Evolutionary conservation across 1,140 invertebrate genomes (phyloP), one percentile per base, ranked within the genome.

Genomic region (Tribolium madens): DNA sequence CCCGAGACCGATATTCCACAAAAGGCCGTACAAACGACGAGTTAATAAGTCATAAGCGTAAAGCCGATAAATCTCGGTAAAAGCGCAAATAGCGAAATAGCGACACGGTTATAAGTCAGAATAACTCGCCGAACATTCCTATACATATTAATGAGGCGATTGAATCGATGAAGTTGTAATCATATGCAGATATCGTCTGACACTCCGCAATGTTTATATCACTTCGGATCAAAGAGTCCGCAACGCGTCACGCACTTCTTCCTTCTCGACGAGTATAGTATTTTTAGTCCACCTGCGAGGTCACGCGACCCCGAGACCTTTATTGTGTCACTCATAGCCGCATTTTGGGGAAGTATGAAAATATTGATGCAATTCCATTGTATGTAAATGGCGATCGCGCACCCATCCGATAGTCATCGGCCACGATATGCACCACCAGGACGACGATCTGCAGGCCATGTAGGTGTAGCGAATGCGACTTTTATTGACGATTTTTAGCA

Each of bases 181-280:
- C 79, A 80, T 81, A 79, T 78, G 76, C 80, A 75, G 76, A 80
- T 81, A 78, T 68, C 33, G 53, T 18, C 77, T 81, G 79, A 77
- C 80, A 81, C 74, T 80, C 64, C 75, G 76, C 76, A 78, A 80
- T 81, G 80, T 81, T 81, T 81, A 80, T 81, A 81, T 80, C 80
- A 76, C 80, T 46, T 76, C 13, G 48, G 80, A 81, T 81, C 80
- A 81, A 81, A 81, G 80, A 80, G 3, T 57, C 52, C 52, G 18
- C 5, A 18, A 14, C 52, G 10, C 18, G 17, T 18, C 10, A 21
- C 18, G 52, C 52, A 21, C 17, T 18, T 57, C 52, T 57, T 21
- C 15, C 52, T 57, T 10, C 0, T 42, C 15, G 2, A 9, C 10
- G 14, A 6, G 31, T 26, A n/a, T 1, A 26, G 9, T 26, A n/a